phyloP scores from a whole-genome alignment of 2,797 vertebrate genomes.

The Amblyopsis hoosieri region DNA sequence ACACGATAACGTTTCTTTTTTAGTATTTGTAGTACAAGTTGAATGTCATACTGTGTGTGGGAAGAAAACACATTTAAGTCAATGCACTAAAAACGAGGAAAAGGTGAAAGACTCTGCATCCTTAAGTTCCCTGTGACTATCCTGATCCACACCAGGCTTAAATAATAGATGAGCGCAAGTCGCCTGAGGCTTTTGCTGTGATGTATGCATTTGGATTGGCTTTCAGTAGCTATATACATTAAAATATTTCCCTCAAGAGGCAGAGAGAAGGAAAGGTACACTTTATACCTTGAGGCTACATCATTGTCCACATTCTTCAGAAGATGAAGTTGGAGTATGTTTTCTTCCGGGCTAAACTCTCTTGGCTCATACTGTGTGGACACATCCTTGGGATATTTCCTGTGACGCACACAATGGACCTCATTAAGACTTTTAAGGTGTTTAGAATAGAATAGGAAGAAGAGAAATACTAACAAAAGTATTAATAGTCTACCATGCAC shows the following conservation, averaged over 20 bases:
- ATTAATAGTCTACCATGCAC: no score
- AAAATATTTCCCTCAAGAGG: slow-evolving; percentile 3
- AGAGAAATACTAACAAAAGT: no score
- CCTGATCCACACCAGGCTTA: background rate
- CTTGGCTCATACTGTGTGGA: slow-evolving; percentile 82
- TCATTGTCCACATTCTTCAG: slow-evolving; percentile 77
- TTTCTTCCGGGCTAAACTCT: slow-evolving; percentile 77
- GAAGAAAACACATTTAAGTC: no score
- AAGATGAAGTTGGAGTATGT: slow-evolving; percentile 64
- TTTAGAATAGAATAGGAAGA: no score
- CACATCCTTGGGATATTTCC: slow-evolving; percentile 82
- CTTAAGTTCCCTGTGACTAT: background rate
- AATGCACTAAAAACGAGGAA: no score
- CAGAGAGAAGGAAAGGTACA: slow-evolving; percentile 9
- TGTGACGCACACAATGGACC: slow-evolving; percentile 43
- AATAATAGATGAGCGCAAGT: slow-evolving; percentile 13
- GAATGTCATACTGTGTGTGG: no score
- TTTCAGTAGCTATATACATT: slow-evolving; percentile 6
- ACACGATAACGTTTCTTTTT: no score
- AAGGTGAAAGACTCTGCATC: background rate
- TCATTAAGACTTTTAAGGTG: no score
- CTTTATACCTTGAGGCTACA: slow-evolving; percentile 77
- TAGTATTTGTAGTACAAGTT: no score
- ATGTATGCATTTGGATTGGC: slow-evolving; percentile 13
- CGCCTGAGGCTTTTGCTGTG: background rate